Conservation (phyloP, 92 coral and sea anemone species). For the Zoanthus gigantus region DNA sequence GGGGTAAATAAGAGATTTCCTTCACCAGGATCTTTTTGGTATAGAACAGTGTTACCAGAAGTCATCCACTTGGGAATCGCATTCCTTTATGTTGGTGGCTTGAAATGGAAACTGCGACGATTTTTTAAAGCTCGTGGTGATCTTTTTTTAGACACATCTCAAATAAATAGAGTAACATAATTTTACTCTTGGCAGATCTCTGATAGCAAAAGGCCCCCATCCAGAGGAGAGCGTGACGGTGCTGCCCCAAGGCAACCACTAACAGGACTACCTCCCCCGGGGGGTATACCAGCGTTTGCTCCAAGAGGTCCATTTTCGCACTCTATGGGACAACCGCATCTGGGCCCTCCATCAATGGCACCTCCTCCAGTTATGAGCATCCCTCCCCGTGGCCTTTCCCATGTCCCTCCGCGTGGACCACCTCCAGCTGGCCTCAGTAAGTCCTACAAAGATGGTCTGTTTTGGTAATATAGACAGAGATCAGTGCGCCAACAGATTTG, state of each 20-base stretch:
- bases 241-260: slow-evolving; percentile 19
- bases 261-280: slow-evolving; percentile 37
- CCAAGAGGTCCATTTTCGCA: slow-evolving; percentile 39
- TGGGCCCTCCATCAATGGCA: slow-evolving; percentile 31
- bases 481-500: not conserved
- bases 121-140: too few relatives aligned
- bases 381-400: slow-evolving; percentile 22
- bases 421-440: slow-evolving; percentile 32
- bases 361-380: slow-evolving; percentile 25
- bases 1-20: too few relatives aligned
- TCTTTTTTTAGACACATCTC: too few relatives aligned
- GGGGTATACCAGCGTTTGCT: slow-evolving; percentile 18
- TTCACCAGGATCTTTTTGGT: too few relatives aligned
- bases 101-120: too few relatives aligned
- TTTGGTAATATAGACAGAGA: not conserved
- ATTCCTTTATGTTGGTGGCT: too few relatives aligned
- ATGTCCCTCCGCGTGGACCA: slow-evolving; percentile 26
- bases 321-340: slow-evolving; percentile 33
- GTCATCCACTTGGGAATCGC: too few relatives aligned
- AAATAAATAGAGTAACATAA: not conserved
- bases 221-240: slow-evolving; percentile 32
- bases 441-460: not conserved
- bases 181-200: slow-evolving; percentile 11
- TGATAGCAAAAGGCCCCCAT: slow-evolving; percentile 26
- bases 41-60: too few relatives aligned